Evolutionary conservation across 2,888 invertebrate species (phyloP).

Genomic region (Conus canariensis): DNA sequence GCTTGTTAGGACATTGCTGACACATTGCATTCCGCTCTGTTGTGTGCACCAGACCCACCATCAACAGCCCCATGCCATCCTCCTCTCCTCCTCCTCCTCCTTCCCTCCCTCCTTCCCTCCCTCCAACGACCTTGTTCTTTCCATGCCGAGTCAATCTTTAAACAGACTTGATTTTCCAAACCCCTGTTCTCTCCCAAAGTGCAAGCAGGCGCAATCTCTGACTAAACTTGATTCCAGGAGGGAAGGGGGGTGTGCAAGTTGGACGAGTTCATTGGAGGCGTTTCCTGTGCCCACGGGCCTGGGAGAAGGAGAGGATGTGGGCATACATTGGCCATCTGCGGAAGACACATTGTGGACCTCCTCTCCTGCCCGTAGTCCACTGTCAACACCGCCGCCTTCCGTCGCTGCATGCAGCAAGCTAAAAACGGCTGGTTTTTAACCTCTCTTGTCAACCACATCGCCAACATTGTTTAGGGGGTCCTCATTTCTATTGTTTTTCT

Average conservation of each 20-base stretch:
- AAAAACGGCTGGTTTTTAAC: too few relatives aligned
- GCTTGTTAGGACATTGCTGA: too few relatives aligned
- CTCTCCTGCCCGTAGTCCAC: too few relatives aligned
- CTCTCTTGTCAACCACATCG: too few relatives aligned
- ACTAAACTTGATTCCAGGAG: background rate
- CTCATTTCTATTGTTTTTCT: too few relatives aligned
- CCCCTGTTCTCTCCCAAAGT: background rate
- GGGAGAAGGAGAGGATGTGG: too few relatives aligned
- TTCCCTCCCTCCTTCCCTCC: background rate
- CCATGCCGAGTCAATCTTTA: background rate
- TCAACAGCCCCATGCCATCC: background rate
- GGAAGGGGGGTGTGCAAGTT: background rate
- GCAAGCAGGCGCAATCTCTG: background rate
- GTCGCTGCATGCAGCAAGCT: too few relatives aligned
- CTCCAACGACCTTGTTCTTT: background rate
- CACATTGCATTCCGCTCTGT: too few relatives aligned
- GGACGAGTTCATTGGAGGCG: background rate
- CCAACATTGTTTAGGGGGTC: too few relatives aligned
- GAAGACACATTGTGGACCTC: too few relatives aligned
- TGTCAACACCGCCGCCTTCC: too few relatives aligned
- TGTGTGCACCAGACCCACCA: background rate
- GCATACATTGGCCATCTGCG: too few relatives aligned
- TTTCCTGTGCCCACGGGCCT: background rate
- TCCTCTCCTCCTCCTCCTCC: background rate
- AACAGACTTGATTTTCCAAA: conserved; percentile 11